Conservation (phyloP, 2,113 vertebrate genomes). For the Oreochromis niloticus region DNA sequence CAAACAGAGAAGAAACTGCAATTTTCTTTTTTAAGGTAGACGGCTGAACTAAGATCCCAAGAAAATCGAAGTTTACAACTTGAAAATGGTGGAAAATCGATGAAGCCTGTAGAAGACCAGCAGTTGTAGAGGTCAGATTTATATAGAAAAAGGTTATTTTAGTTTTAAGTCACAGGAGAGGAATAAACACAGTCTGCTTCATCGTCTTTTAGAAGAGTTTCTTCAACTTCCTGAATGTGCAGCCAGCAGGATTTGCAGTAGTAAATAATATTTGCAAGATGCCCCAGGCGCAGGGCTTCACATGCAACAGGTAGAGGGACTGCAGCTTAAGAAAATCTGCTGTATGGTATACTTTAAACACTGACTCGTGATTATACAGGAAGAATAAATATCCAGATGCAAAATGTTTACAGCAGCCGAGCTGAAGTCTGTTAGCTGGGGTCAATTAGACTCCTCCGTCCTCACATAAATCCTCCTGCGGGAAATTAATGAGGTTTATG, state of each 20-base stretch:
- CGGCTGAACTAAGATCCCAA: neutral
- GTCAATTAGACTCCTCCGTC: neutral
- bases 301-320: neutral
- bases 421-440: neutral
- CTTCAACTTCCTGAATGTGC: neutral
- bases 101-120: neutral
- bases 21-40: neutral
- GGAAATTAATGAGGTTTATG: neutral
- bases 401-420: neutral
- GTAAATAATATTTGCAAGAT: neutral
- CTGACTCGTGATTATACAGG: neutral
- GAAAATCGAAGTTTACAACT: neutral
- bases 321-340: neutral
- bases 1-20: neutral
- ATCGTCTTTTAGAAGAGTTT: neutral
- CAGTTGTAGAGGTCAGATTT: neutral
- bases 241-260: neutral
- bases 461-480: neutral
- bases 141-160: neutral
- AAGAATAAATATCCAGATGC: neutral
- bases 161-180: neutral
- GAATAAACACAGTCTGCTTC: neutral
- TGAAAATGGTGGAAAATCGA: neutral
- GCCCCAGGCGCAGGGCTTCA: neutral
- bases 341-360: neutral